phyloP scores from a whole-genome alignment of 1,140 invertebrate species.

The Drosophila prosaltans region DNA sequence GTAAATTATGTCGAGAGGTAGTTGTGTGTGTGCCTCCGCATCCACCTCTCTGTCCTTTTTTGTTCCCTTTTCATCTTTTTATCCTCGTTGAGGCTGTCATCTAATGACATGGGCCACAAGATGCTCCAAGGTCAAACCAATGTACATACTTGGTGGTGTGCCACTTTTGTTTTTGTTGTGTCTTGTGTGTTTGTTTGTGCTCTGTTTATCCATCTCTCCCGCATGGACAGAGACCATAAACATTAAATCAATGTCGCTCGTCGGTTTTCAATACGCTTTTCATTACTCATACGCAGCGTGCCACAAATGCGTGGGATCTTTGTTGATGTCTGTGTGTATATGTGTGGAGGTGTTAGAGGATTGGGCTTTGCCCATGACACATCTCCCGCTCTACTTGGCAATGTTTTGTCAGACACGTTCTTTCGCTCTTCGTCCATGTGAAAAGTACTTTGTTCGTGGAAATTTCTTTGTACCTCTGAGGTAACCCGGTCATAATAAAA shows the following conservation, averaged over 20 bases:
- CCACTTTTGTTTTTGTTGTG: conserved; percentile 35
- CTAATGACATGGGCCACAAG: conserved; percentile 54
- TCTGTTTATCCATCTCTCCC: conserved; percentile 38
- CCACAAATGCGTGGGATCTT: conserved; percentile 48
- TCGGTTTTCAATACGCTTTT: conserved; percentile 66
- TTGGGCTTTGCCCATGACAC: conserved; percentile 22
- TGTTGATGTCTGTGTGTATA: background rate
- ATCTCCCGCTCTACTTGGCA: conserved; percentile 3
- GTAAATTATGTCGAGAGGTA: conserved; percentile 76
- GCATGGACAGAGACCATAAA: conserved; percentile 44
- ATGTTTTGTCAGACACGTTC: conserved; percentile 6
- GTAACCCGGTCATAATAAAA: background rate
- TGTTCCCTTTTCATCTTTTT: background rate
- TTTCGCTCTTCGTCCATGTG: conserved; percentile 6
- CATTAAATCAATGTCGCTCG: conserved; percentile 76
- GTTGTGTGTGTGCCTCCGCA: conserved; percentile 40
- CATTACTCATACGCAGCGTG: conserved; percentile 71
- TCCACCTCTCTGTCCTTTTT: background rate
- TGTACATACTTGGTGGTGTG: conserved; percentile 54
- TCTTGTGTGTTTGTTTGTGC: conserved; percentile 12
- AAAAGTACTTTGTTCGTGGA: conserved; percentile 45
- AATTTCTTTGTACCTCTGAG: conserved; percentile 27
- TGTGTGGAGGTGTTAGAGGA: conserved; percentile 8
- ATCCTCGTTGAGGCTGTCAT: conserved; percentile 28
- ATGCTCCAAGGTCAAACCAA: conserved; percentile 56